A percentile compares a stretch with the other conserved stretches of the same genome.
phyloP scores from a whole-genome alignment of 2,797 vertebrate genomes.

The Danio aesculapii region DNA sequence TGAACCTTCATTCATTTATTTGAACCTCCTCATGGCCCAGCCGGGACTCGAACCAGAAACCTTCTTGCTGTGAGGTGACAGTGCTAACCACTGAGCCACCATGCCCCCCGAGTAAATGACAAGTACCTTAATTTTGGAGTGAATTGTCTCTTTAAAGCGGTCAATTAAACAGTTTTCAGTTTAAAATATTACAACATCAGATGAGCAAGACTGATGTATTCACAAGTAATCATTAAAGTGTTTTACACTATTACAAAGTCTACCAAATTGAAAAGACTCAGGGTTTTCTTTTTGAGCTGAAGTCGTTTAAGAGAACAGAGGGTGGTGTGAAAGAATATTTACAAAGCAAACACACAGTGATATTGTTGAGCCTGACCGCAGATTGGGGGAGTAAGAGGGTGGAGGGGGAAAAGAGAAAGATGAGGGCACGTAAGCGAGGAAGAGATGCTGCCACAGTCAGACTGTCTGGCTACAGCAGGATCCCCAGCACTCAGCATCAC shows the following conservation, averaged over 20 bases:
- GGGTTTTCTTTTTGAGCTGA: constrained; percentile 66
- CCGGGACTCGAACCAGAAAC: no score
- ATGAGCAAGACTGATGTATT: no score
- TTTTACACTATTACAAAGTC: constrained; percentile 31
- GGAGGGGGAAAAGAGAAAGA: constrained; percentile 54
- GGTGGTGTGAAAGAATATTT: constrained; percentile 47
- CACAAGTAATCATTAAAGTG: no score
- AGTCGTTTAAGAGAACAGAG: constrained; percentile 58
- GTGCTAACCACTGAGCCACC: no score
- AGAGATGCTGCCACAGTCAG: constrained; percentile 81
- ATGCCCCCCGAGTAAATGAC: no score
- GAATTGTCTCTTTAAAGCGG: no score
- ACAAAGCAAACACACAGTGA: constrained; percentile 52
- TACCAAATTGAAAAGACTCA: constrained; percentile 69
- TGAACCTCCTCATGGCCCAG: no score
- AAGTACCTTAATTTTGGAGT: no score
- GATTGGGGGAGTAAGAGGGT: constrained; percentile 40
- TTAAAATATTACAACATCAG: no score
- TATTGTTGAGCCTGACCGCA: constrained; percentile 26
- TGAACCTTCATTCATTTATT: no score
- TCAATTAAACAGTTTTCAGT: no score
- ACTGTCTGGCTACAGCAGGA: constrained; percentile 85
- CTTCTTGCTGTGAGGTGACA: no score
- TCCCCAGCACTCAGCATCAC: constrained; percentile 83
- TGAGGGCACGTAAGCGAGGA: constrained; percentile 60